Percentiles rank a stretch among this genome's conserved stretches.
These are phyloP conservation scores for Agapetus fuscipes DNA, from an alignment of 2,888 invertebrate genomes.

Conservation along the genomic window DNA sequence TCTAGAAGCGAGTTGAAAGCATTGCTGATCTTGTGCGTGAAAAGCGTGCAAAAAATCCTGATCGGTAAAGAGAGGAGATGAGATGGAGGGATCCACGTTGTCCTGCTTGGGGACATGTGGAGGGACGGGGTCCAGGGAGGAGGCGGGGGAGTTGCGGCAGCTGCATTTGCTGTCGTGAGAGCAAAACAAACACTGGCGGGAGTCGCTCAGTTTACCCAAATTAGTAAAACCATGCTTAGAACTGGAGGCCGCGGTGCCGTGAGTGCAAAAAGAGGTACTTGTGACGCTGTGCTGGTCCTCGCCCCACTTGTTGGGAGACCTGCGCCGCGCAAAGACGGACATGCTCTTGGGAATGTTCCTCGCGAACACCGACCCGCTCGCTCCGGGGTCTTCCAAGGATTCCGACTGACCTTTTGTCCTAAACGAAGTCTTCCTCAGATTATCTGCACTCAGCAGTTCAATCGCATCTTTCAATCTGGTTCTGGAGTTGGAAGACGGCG, in stretches of 20 bases:
- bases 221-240: conserved; percentile 2
- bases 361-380: conserved; percentile 1
- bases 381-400: conserved; percentile 4
- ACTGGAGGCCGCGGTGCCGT: neutral
- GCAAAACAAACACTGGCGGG: conserved; percentile 17
- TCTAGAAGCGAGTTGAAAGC: too few relatives aligned
- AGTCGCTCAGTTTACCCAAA: conserved; percentile 9
- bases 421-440: conserved; percentile 17
- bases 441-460: conserved; percentile 20
- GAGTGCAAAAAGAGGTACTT: conserved; percentile 1
- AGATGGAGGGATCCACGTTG: too few relatives aligned
- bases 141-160: conserved; percentile 6
- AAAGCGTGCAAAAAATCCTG: too few relatives aligned
- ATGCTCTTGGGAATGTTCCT: conserved; percentile 44
- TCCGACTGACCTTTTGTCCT: conserved; percentile 20
- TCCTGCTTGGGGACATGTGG: too few relatives aligned
- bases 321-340: conserved; percentile 27
- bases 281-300: conserved; percentile 9
- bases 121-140: neutral
- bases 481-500: conserved; percentile 21
- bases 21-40: too few relatives aligned
- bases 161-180: conserved; percentile 18
- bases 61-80: too few relatives aligned
- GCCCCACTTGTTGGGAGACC: conserved; percentile 12
- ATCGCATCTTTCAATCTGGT: conserved; percentile 18